Evolutionary conservation across 2,888 invertebrate genomes (phyloP), one percentile per base, ranked within the genome.

Genomic region (Podotricha telesiphe): DNA sequence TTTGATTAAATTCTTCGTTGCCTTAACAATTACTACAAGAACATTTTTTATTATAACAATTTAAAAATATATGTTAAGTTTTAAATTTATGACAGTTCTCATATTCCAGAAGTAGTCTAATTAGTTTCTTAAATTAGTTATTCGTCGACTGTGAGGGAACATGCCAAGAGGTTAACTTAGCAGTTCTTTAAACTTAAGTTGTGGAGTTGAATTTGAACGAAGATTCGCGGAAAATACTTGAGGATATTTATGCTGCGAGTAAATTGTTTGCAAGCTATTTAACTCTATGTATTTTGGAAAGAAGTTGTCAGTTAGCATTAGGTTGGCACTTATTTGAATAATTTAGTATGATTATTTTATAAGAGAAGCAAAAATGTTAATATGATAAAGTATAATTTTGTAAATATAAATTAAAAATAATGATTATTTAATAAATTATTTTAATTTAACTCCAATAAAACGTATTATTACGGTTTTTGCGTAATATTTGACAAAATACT

Each of bases 121-220:
- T 50, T 50, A 48, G 20, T 62, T 50, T 62, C 19, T 37, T 50
- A 50, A 50, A 62, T 62, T 34, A 62, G 37, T 50, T 62, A 50
- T 50, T 34, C 17, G 62, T 50, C 19, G 19, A 48, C 19, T 62
- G 48, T 5, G 15, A 62, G 50, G 13, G 50, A 37, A 50, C 50
- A 19, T 50, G 50, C 62, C 20, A 50, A 62, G 48, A 62, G 62
- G 50, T 19, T 62, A 62, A 62, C 34, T 20, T 50, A 10, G 17
- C 48, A 48, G 34, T 48, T 62, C 34, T 48, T 34, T 48, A 50
- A 34, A 37, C 22, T 45, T 45, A 19, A 48, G n/a, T 45, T 45
- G 59, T 45, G n/a, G 11, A 59, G 45, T 48, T 62, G 37, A 50
- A 48, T 62, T 37, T 50, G 50, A 37, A 62, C 34, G 48, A 28